Evolutionary conservation across 2,888 invertebrate species (phyloP), one percentile per base, ranked within the genome.

Genomic region (Scelioninae gen. 1): DNA sequence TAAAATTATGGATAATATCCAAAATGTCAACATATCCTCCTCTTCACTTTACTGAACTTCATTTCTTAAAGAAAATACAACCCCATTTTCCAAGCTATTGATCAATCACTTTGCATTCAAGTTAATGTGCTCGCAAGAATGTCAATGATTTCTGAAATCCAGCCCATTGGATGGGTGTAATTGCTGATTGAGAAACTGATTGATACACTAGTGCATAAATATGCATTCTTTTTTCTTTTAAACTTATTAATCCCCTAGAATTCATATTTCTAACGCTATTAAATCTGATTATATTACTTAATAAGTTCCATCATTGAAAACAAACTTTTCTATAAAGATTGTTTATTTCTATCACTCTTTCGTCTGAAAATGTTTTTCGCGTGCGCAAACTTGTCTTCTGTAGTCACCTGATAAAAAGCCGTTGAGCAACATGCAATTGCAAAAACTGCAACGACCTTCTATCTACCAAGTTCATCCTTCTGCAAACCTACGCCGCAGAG

Each of bases 381-480:
- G 34, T 34, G 34, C 34, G 43, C 1, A 43, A 43, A 11, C 43
- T 43, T n/a, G 43, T 43, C 11, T 43, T 43, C 2, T 43, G 11
- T 11, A 43, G n/a, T 38, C 15, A 8, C 2, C n/a, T 6, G 51
- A 74, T 13, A 43, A 62, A 58, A 68, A 74, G 55, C 16, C 9
- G 58, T 65, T 45, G 6, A 13, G 40, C 55, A 51, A 65, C 58
- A 45, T 58, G 71, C 63, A 47, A 58, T 53, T 47, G 62, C 65
- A 58, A 69, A 31, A 68, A 31, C 69, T 51, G 40, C 62, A 51
- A 38, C 66, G 71, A 72, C 80, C 80, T 74, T 74, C 40, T 23
- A 23, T 53, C 80, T 63, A 60, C 60, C 84, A 80, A 81, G 86
- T 84, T 86, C 85, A 82, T 79, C 84, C 80, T 82, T 78, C 80